Evolutionary conservation across 2,797 vertebrate genomes (phyloP).

Genomic region (Poeciliopsis presidionis): DNA sequence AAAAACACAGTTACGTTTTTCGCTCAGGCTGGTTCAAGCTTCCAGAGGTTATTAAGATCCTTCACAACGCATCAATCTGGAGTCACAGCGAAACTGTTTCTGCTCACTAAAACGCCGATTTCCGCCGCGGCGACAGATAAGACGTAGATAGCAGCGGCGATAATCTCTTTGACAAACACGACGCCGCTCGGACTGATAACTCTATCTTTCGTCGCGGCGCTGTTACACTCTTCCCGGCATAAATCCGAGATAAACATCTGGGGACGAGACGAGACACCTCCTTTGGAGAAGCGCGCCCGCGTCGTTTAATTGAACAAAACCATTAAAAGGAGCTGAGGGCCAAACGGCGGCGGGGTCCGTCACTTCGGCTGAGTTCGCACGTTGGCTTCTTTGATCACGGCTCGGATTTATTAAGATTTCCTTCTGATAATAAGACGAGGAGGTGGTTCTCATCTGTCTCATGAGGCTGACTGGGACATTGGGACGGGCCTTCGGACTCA

Average conservation of each 20-base stretch:
- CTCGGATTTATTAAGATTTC: constrained; percentile 59
- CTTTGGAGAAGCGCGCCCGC: constrained; percentile 40
- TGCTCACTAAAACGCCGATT: neutral
- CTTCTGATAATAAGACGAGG: constrained; percentile 50
- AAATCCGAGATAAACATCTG: constrained; percentile 62
- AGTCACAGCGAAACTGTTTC: neutral
- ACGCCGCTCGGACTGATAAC: constrained; percentile 69
- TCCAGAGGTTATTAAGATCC: constrained; percentile 1
- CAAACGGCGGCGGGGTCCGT: constrained; percentile 45
- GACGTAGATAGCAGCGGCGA: constrained; percentile 62
- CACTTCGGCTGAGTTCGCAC: constrained; percentile 5
- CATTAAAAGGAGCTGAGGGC: constrained; percentile 30
- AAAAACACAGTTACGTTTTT: constrained; percentile 1
- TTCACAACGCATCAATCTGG: neutral
- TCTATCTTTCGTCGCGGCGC: constrained; percentile 70
- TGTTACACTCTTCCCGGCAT: constrained; percentile 67
- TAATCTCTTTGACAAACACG: constrained; percentile 67
- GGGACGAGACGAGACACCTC: constrained; percentile 55
- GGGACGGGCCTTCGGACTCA: constrained; percentile 67
- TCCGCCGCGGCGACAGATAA: constrained; percentile 40
- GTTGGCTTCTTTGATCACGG: constrained; percentile 40
- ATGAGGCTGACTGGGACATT: constrained; percentile 36
- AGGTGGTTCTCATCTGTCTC: constrained; percentile 44
- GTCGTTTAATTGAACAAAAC: constrained; percentile 29
- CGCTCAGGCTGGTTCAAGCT: constrained; percentile 1